Evolutionary conservation across 2,888 invertebrate genomes (phyloP), one percentile per base, ranked within the genome.

Genomic region (Chloroclysta siterata): DNA sequence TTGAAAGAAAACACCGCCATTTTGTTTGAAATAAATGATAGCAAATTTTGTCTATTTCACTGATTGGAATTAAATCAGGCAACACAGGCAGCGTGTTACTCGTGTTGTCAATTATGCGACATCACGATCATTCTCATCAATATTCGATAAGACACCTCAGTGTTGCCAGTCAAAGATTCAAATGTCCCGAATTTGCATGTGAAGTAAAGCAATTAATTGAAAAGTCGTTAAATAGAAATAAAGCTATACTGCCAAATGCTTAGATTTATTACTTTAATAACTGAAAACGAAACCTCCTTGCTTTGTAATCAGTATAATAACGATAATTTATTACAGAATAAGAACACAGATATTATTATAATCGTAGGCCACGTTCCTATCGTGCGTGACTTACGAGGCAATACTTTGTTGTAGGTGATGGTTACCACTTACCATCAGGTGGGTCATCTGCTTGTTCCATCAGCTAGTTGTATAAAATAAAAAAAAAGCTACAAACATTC

Each of bases 81-180:
- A 71, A 67, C 71, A 71, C 69, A 33, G 57, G 53, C 50, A 68
- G 65, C 66, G 53, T 63, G 44, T 47, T 52, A 50, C 60, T 69
- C 62, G 67, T 68, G 67, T 56, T 55, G 22, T 57, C 50, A 11
- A 60, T 66, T 70, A 70, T 70, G 69, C 67, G 65, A 51, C 63
- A 53, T 66, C 72, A 72, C 72, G 70, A 67, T 55, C 60, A 39
- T 52, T 33, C 58, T 62, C 70, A 69, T 72, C 63, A 68, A 68
- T 69, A 72, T 72, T 72, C 65, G 62, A 62, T 61, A 17, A 57
- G 59, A 66, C 67, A 41, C 52, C 55, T 54, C 63, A 54, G 67
- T 69, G 66, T 65, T 66, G 70, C 69, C 55, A 68, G 65, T 56
- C 52, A 46, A 33, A 55, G 47, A 57, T 56, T 63, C 48, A 41